Evolutionary conservation across 2,888 invertebrate genomes (phyloP), one percentile per base, ranked within the genome.

Genomic region (Tiliacea aurago): DNA sequence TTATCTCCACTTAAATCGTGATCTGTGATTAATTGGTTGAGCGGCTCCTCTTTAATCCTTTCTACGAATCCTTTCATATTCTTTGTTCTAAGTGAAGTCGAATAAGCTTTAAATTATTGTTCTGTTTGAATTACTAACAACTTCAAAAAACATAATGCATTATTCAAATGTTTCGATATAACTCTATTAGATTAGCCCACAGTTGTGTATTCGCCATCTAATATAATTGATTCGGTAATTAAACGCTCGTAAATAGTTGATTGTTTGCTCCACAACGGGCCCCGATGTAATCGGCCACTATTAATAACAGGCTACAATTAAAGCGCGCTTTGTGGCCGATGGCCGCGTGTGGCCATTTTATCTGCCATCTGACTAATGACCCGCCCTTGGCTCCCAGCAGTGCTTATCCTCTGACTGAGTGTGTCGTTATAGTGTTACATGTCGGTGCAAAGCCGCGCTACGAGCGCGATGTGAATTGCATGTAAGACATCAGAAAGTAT

Each of bases 221-320:
- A 66, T 61, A 59, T 71, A 84, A 81, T 79, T 75, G 78, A 82
- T 81, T 81, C 62, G 59, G 76, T 81, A 77, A 85, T 86, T 73
- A 81, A 84, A 77, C 49, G 56, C 56, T 78, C 72, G 68, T 84
- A 79, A 86, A 78, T 84, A 80, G 73, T 73, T 63, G 73, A 87
- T 80, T 75, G 80, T 86, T 80, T 74, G 71, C 66, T 41, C 37
- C 71, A 81, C 83, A 84, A 79, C 70, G 67, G 78, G 72, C 55
- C 53, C 49, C 76, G 88, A 84, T 88, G 80, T 84, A 84, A 88
- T 88, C 88, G 79, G 58, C 66, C 61, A 75, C 86, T 81, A 88
- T 88, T 88, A 87, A 86, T 88, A 88, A 83, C 71, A 49, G 70
- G 81, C 83, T 66, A 84, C 86, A 84, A 89, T 90, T 88, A 88